Evolutionary conservation across 1,140 invertebrate species (phyloP).

Genomic region (Drosophila seguyi): DNA sequence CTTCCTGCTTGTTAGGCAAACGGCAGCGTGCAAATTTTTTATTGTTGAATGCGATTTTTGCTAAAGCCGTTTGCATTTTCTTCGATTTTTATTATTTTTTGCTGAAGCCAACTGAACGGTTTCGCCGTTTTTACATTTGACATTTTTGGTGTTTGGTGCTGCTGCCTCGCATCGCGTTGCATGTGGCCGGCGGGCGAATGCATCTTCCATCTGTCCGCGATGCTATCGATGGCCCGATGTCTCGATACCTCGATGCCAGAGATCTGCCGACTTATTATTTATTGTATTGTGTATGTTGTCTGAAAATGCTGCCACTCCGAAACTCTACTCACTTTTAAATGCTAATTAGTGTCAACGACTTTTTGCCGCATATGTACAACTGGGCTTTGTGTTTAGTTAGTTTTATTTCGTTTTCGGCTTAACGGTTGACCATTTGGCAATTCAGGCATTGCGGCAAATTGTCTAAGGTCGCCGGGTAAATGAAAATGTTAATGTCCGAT

Average conservation of each 20-base stretch:
- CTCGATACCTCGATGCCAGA: slow-evolving; percentile 32
- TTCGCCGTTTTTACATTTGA: slow-evolving; percentile 69
- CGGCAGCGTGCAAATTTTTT: slow-evolving; percentile 72
- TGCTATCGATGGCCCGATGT: slow-evolving; percentile 51
- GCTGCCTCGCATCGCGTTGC: slow-evolving; percentile 6
- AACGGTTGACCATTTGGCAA: slow-evolving; percentile 63
- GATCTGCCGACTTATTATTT: slow-evolving; percentile 70
- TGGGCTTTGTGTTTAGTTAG: slow-evolving; percentile 13
- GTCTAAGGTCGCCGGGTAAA: slow-evolving; percentile 42
- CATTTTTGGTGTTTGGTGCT: slow-evolving; percentile 67
- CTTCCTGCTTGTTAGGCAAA: slow-evolving; percentile 81
- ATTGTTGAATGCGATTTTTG: slow-evolving; percentile 68
- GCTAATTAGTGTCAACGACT: slow-evolving; percentile 80
- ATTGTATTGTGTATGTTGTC: slow-evolving; percentile 55
- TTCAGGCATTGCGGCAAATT: slow-evolving; percentile 37
- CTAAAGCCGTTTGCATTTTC: slow-evolving; percentile 45
- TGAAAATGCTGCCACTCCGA: slow-evolving; percentile 41
- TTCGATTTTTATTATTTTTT: slow-evolving; percentile 29
- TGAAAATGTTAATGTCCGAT: slow-evolving; percentile 49
- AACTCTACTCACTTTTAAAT: slow-evolving; percentile 62
- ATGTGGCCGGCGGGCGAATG: slow-evolving; percentile 32
- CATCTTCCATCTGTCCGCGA: slow-evolving; percentile 55
- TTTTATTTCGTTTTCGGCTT: slow-evolving; percentile 27
- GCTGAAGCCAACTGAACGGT: slow-evolving; percentile 33
- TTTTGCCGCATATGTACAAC: slow-evolving; percentile 29